Base-by-base conservation (phyloP, 2,797 vertebrate genomes). In the Syngnathus rostellatus region DNA sequence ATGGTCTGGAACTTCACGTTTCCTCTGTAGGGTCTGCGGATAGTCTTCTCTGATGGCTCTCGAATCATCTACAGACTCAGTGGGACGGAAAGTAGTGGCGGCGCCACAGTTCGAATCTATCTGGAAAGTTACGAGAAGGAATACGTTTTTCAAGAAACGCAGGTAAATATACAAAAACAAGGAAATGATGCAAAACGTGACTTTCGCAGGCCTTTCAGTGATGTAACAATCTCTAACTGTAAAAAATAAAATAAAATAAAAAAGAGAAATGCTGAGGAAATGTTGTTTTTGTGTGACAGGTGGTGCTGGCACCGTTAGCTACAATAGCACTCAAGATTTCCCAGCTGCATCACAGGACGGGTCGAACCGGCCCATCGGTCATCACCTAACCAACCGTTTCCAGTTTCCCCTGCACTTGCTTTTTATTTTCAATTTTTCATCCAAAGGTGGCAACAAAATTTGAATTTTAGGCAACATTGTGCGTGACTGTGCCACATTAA, bases 11-110 rank as follows among this genome's bases (percentile, higher is more conserved):
- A 46, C 16, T 53, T 10, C 12, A 4, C 12, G 25, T 63, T 62
- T 77, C 65, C 65, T 31, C 66, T 50, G 66, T 85, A 99, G 96
- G 96, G 96, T 43, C 78, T 99, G 77, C 69, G 97, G 82, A 92
- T 98, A 72, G 90, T 97, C 85, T 99, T 99, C 86, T 86, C 94
- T 5, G 95, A 96, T 3, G 95, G 94, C 51, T 99, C 96, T 70
- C 94, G 95, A 12, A 90, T 99, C 71, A 93, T 99, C 85, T 99
- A 95, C 87, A 91, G 96, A 50, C 91, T 99, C 48, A 95, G 95
- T 3, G 97, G 96, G 39, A 94, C 94, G 31, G 31, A 31, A 0
- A 92, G 93, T 19, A 92, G 92, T 0, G 91, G 92, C 0, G 94
- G 95, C 14, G 95, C 95, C 2, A 99, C 95, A 0, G 88, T 98